Conservation (phyloP, 2,888 invertebrate genomes). For the Pammene fasciana region DNA sequence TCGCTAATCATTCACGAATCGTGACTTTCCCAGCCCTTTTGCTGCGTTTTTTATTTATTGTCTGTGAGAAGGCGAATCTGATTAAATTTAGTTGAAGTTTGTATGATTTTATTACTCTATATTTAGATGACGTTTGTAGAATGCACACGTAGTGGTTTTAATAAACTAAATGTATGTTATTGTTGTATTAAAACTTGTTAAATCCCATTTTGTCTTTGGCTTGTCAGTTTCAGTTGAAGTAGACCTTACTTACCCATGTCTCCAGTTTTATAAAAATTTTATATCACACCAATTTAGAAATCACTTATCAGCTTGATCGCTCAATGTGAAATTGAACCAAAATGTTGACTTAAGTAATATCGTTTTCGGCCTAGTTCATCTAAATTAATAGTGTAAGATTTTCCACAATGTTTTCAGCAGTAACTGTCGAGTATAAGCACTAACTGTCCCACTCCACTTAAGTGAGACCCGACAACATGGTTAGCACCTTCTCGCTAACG, state of each 20-base stretch:
- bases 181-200: too few species aligned
- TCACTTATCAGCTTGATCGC: too few species aligned
- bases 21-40: conserved; percentile 64
- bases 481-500: conserved; percentile 29
- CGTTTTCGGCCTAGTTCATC: too few species aligned
- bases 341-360: too few species aligned
- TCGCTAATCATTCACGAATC: conserved; percentile 62
- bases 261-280: too few species aligned
- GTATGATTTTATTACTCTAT: neutral
- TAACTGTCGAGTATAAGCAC: conserved; percentile 4
- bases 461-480: conserved; percentile 6
- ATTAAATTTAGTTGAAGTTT: conserved; percentile 5
- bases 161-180: too few species aligned
- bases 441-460: conserved; percentile 36
- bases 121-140: neutral
- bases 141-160: too few species aligned
- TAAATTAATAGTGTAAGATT: neutral
- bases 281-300: too few species aligned
- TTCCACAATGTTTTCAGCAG: conserved; percentile 10
- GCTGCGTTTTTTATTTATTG: conserved; percentile 26
- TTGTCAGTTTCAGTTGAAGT: too few species aligned
- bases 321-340: too few species aligned
- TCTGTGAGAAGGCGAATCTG: conserved; percentile 4
- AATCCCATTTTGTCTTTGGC: too few species aligned
- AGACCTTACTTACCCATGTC: too few species aligned